A percentile compares a stretch with the other conserved stretches of the same genome.
Conservation (phyloP, 1,140 invertebrate species). For the Rhynchophorus ferrugineus region DNA sequence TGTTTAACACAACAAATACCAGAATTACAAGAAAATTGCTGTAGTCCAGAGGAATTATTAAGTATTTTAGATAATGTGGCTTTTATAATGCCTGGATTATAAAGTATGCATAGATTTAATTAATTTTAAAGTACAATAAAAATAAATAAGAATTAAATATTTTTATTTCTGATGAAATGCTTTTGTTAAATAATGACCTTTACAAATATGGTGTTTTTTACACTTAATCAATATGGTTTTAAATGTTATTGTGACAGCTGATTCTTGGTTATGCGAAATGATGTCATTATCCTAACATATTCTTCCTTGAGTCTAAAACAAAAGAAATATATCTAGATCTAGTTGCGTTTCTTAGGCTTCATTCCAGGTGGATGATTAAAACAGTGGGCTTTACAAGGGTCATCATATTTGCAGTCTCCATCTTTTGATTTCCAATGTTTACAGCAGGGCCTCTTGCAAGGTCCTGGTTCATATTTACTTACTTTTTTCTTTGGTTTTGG, state of each 20-base stretch:
- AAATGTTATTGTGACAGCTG: too few relatives aligned
- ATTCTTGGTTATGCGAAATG: too few relatives aligned
- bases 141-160: not conserved
- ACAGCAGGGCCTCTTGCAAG: slow-evolving; percentile 34
- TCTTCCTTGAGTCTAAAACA: not conserved
- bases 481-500: slow-evolving; percentile 28
- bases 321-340: not conserved
- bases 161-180: not conserved
- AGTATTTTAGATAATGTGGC: slow-evolving; percentile 89
- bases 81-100: slow-evolving; percentile 94
- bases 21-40: slow-evolving; percentile 59
- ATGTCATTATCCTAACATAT: not conserved
- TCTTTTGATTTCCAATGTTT: slow-evolving; percentile 36
- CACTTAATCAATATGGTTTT: too few relatives aligned
- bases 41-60: slow-evolving; percentile 58
- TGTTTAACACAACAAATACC: slow-evolving; percentile 81
- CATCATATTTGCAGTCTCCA: slow-evolving; percentile 34
- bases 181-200: not conserved
- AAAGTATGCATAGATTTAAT: slow-evolving; percentile 25
- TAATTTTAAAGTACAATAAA: slow-evolving; percentile 2
- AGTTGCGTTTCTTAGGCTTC: slow-evolving; percentile 25
- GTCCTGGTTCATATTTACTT: slow-evolving; percentile 21
- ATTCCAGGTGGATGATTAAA: slow-evolving; percentile 35
- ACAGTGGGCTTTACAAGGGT: slow-evolving; percentile 36
- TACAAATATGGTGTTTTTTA: not conserved